Percentiles rank a stretch among this genome's conserved stretches.
Evolutionary conservation across 2,113 vertebrate genomes (phyloP).

Genomic region (Piliocolobus tephrosceles): DNA sequence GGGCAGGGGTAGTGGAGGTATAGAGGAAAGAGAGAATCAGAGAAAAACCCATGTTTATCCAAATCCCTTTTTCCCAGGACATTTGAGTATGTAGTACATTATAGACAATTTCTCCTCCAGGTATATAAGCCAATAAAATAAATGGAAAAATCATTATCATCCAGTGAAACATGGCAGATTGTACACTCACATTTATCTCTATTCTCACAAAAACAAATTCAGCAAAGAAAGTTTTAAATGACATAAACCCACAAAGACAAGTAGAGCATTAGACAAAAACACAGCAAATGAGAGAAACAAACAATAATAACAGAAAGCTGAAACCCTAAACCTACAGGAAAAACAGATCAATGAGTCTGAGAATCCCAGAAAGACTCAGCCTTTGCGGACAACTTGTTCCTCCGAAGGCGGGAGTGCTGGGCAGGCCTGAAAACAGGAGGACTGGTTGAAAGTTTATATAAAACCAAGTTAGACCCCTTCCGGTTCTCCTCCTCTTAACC

Average conservation of each 20-base stretch:
- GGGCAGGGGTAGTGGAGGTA: background rate
- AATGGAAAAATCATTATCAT: conserved; percentile 1
- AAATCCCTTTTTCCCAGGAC: background rate
- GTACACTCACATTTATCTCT: conserved; percentile 7
- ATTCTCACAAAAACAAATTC: conserved; percentile 7
- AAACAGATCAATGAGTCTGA: conserved; percentile 1
- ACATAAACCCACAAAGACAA: background rate
- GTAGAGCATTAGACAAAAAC: background rate
- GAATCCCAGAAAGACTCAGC: conserved; percentile 12
- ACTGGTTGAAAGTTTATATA: background rate
- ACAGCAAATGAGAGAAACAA: background rate
- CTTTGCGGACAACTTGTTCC: background rate
- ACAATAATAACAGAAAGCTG: background rate
- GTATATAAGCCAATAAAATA: conserved; percentile 11
- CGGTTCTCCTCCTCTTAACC: background rate
- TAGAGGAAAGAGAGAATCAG: background rate
- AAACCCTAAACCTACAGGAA: background rate
- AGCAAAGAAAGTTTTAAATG: conserved; percentile 17
- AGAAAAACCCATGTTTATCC: conserved; percentile 12
- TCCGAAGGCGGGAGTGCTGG: background rate
- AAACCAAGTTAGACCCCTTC: background rate
- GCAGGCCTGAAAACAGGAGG: background rate
- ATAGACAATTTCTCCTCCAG: background rate
- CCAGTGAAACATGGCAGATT: background rate
- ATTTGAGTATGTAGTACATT: background rate